phyloP scores from a whole-genome alignment of 2,888 invertebrate genomes.

The Esperia sulphurella region DNA sequence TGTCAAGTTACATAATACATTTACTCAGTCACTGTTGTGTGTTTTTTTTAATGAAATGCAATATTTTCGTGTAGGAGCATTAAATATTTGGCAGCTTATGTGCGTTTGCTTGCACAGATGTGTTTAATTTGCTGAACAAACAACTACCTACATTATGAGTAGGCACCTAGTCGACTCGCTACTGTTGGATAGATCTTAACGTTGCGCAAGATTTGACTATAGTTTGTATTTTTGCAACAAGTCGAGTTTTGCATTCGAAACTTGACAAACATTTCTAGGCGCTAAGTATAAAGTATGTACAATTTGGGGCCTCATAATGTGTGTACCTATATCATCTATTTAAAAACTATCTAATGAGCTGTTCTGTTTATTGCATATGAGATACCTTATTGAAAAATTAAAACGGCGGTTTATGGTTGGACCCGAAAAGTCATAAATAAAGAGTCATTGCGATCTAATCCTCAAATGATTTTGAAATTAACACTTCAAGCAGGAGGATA shows the following conservation, averaged over 20 bases:
- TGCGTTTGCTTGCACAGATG: slow-evolving; percentile 45
- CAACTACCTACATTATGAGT: slow-evolving; percentile 15
- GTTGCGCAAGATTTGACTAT: slow-evolving; percentile 38
- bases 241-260: slow-evolving; percentile 1
- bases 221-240: slow-evolving; percentile 6
- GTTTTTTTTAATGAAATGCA: slow-evolving; percentile 4
- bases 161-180: slow-evolving; percentile 29
- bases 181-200: slow-evolving; percentile 31
- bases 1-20: neutral
- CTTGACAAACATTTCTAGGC: neutral
- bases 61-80: slow-evolving; percentile 16
- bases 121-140: slow-evolving; percentile 54
- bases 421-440: too few species aligned
- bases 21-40: neutral
- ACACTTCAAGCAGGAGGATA: too few species aligned
- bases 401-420: too few species aligned
- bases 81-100: slow-evolving; percentile 43
- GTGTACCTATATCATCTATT: too few species aligned
- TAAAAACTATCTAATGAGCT: too few species aligned
- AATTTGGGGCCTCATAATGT: too few species aligned
- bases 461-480: too few species aligned
- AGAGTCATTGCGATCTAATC: too few species aligned
- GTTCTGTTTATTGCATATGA: too few species aligned
- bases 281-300: neutral
- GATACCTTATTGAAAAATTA: too few species aligned